Evolutionary conservation across 35 echinoderm and acorn worm species (phyloP).

Genomic region (Patiria miniata): DNA sequence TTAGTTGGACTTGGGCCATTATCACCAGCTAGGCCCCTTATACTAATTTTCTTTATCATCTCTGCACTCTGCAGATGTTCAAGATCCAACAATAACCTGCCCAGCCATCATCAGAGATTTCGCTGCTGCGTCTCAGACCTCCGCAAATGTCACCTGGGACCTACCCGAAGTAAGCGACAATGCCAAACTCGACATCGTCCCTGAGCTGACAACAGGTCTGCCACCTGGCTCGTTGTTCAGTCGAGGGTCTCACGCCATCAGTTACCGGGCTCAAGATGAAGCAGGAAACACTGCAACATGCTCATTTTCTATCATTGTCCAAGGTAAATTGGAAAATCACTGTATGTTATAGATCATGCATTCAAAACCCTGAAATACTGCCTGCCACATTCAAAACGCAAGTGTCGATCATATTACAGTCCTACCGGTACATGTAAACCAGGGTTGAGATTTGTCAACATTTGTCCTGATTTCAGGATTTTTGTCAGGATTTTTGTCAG

Average conservation of each 20-base stretch:
- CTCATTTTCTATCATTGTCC: neutral
- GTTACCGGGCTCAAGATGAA: neutral
- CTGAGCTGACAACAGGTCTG: neutral
- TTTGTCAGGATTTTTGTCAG: too few relatives aligned
- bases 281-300: neutral
- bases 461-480: too few relatives aligned
- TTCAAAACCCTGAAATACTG: neutral
- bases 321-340: neutral
- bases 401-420: neutral
- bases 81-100: neutral
- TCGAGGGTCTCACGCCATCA: neutral
- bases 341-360: neutral
- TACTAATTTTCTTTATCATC: neutral
- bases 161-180: neutral
- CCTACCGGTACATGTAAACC: neutral
- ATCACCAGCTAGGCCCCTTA: too few relatives aligned
- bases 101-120: neutral
- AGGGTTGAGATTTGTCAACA: too few relatives aligned
- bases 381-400: neutral
- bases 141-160: neutral
- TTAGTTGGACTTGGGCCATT: neutral
- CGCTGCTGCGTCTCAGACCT: neutral
- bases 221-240: neutral
- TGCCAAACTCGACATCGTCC: neutral
- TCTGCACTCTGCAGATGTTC: neutral